Percentiles rank a stretch among this genome's conserved stretches.
phyloP scores from a whole-genome alignment of 2,113 vertebrate species.

The Thryonomys swinderianus region DNA sequence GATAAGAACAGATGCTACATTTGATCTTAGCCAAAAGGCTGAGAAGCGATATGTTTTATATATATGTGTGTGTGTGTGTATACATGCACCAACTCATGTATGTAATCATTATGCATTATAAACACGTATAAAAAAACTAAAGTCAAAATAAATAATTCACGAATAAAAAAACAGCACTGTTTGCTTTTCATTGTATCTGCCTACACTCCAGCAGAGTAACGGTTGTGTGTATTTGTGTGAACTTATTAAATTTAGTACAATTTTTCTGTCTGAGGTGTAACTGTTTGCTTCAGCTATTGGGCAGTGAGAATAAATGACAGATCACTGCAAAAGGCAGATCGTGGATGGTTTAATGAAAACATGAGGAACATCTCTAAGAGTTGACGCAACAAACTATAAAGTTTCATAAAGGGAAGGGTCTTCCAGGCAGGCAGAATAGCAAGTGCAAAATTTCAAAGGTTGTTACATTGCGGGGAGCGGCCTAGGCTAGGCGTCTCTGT shows the following conservation, averaged over 20 bases:
- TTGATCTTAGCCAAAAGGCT: too few relatives aligned
- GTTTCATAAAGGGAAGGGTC: background rate
- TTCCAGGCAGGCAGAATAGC: background rate
- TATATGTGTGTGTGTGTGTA: too few relatives aligned
- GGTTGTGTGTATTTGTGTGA: background rate
- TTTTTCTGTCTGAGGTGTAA: background rate
- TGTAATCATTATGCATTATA: background rate
- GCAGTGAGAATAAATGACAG: background rate
- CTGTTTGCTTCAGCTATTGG: background rate
- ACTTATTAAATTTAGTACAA: constrained; percentile 9
- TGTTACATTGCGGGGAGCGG: too few relatives aligned
- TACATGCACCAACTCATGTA: background rate
- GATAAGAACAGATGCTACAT: too few relatives aligned
- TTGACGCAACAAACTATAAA: background rate
- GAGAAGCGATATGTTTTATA: too few relatives aligned
- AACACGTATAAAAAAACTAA: background rate
- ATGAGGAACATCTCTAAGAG: background rate
- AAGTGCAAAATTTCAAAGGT: constrained; percentile 14
- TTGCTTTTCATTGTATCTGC: constrained; percentile 5
- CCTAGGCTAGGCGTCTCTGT: too few relatives aligned
- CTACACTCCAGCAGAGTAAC: background rate
- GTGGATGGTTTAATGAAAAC: background rate
- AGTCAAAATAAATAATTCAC: background rate
- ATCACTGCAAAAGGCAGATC: background rate
- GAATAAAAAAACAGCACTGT: background rate